Percentiles rank a stretch among this genome's conserved stretches.
phyloP scores from a whole-genome alignment of 2,888 invertebrate species.

The Cryptosula pallasiana region DNA sequence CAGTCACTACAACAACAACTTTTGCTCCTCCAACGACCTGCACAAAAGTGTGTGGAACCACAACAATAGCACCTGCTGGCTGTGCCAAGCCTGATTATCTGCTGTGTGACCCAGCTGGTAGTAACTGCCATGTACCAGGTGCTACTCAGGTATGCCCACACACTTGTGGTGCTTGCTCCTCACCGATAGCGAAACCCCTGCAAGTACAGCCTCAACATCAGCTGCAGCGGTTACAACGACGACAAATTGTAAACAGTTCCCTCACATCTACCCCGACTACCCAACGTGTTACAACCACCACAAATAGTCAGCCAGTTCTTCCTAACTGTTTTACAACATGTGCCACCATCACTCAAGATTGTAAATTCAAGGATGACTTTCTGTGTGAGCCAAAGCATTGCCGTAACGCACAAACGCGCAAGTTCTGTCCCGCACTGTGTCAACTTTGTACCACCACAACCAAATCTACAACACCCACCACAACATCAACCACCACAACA shows the following conservation, averaged over 20 bases:
- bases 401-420: not conserved
- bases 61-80: not conserved
- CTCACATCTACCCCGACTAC: not conserved
- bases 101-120: not conserved
- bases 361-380: not conserved
- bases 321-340: conserved; percentile 11
- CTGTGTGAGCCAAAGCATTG: conserved; percentile 21
- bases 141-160: not conserved
- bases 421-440: conserved; percentile 9
- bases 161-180: conserved; percentile 1
- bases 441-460: not conserved
- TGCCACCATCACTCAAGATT: not conserved
- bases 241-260: not conserved
- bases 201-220: not conserved
- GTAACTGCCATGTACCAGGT: conserved; percentile 3
- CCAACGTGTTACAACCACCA: not conserved
- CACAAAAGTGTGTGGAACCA: not conserved
- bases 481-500: not conserved
- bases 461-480: not conserved
- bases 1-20: not conserved
- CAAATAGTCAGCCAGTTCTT: not conserved
- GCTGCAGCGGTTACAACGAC: not conserved
- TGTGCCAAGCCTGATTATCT: conserved; percentile 9
- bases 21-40: conserved; percentile 15
- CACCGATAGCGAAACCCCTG: not conserved